Evolutionary conservation across 2,888 invertebrate species (phyloP).

Genomic region (Drosophila anomalata): DNA sequence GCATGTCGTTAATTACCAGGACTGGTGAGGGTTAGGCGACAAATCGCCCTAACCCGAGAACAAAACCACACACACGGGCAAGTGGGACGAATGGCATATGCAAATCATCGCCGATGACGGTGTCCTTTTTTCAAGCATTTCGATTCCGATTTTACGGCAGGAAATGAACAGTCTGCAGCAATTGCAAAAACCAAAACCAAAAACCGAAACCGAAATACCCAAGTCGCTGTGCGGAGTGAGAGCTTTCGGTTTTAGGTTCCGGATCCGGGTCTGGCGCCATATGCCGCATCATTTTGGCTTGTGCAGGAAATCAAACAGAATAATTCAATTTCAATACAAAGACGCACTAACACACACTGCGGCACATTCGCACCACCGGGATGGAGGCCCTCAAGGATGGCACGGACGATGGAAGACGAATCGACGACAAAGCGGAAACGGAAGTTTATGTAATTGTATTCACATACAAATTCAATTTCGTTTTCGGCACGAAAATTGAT

Average conservation of each 20-base stretch:
- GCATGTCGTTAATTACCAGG: constrained; percentile 70
- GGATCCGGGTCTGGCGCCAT: constrained; percentile 47
- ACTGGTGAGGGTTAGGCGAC: constrained; percentile 30
- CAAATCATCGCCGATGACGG: constrained; percentile 46
- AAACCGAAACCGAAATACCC: constrained; percentile 21
- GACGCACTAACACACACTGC: constrained; percentile 47
- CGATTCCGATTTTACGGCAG: constrained; percentile 55
- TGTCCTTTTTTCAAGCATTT: constrained; percentile 46
- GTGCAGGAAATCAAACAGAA: constrained; percentile 79
- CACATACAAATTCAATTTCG: constrained; percentile 77
- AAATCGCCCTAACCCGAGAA: constrained; percentile 56
- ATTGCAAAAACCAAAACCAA: constrained; percentile 14
- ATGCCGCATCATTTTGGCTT: constrained; percentile 69
- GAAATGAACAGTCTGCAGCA: constrained; percentile 65
- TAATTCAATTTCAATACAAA: constrained; percentile 80
- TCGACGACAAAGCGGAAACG: constrained; percentile 55
- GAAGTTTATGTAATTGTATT: constrained; percentile 79
- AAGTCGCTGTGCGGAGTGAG: constrained; percentile 42
- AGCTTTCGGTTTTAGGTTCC: constrained; percentile 33
- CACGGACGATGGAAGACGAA: not conserved
- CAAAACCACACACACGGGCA: constrained; percentile 52
- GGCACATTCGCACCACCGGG: constrained; percentile 5
- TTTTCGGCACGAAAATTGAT: constrained; percentile 74
- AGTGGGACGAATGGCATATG: constrained; percentile 42
- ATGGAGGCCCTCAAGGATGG: not conserved